phyloP scores from a whole-genome alignment of 2,888 invertebrate species.

The Aleiodes alternator region DNA sequence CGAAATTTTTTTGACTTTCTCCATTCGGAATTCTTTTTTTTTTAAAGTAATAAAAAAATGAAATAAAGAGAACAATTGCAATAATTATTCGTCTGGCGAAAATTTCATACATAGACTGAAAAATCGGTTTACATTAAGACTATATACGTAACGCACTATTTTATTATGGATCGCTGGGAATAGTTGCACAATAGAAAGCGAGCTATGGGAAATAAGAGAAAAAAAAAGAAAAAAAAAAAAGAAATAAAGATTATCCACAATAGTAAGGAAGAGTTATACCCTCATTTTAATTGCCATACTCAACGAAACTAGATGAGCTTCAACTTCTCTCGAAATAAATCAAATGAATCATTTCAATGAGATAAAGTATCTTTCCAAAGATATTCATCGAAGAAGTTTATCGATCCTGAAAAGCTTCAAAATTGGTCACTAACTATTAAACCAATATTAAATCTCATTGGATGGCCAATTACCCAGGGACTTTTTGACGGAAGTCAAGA shows the following conservation, averaged over 20 bases:
- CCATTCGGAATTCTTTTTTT: background rate
- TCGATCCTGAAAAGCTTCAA: background rate
- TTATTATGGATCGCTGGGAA: slow-evolving; percentile 57
- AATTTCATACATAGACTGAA: slow-evolving; percentile 18
- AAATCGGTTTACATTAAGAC: slow-evolving; percentile 17
- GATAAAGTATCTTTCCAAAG: background rate
- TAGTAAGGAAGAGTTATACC: slow-evolving; percentile 54
- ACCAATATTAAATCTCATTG: slow-evolving; percentile 35
- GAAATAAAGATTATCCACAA: slow-evolving; percentile 48
- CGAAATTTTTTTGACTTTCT: background rate
- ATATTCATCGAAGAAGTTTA: slow-evolving; percentile 30
- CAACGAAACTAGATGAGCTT: slow-evolving; percentile 12
- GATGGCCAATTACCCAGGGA: slow-evolving; percentile 54
- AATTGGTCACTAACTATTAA: slow-evolving; percentile 18
- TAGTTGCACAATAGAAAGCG: slow-evolving; percentile 59
- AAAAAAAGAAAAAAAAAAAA: slow-evolving; percentile 43
- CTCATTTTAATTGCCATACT: slow-evolving; percentile 45
- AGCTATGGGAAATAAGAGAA: slow-evolving; percentile 54
- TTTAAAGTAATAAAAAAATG: slow-evolving; percentile 6
- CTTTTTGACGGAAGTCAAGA: slow-evolving; percentile 59
- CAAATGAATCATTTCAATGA: too few species aligned
- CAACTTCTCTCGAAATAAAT: background rate
- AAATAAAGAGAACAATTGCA: background rate
- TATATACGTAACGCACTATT: slow-evolving; percentile 56
- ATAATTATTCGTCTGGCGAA: background rate